Evolutionary conservation across 2,888 invertebrate species (phyloP), one percentile per base, ranked within the genome.

Genomic region (Thalpophila matura): DNA sequence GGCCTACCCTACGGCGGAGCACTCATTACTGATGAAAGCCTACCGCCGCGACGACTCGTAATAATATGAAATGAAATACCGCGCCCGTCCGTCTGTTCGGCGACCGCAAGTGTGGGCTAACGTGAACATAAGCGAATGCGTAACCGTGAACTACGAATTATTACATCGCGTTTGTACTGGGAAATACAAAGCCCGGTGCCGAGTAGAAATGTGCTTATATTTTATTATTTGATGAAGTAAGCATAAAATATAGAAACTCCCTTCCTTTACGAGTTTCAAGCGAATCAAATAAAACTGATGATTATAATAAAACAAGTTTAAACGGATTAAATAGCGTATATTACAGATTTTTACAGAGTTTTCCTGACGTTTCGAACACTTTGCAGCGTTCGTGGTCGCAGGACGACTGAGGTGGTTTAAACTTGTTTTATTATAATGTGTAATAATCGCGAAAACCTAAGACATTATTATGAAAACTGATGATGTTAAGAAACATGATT

Each of bases 1-100:
- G 71, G 83, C 75, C 79, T 85, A 78, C 80, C 80, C 79, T 68
- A 72, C 80, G 83, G 83, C 80, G 82, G 82, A 76, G 85, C 81
- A 83, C 86, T 91, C 86, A 90, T 93, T 90, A 91, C 86, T 82
- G 86, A 89, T 89, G 91, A 90, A 92, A 91, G 90, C 89, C 84
- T 86, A 83, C 88, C 89, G 86, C 86, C 84, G 82, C 77, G 76
- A 77, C 79, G 85, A 83, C 81, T 85, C 81, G 86, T 88, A 91
- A 90, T 91, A 91, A 91, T 87, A 81, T 85, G 85, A 90, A 92
- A 92, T 91, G 88, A 87, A 91, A 91, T 89, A 89, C 84, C 84
- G 79, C 85, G 84, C 78, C 85, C 81, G 84, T 79, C 82, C 79
- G 88, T 89, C 89, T 89, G 86, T 85, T 80, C 72, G 77, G 82